Percentiles rank a stretch among this genome's conserved stretches.
Evolutionary conservation across 2,797 vertebrate genomes (phyloP).

Genomic region (Pantherophis vulpinus): DNA sequence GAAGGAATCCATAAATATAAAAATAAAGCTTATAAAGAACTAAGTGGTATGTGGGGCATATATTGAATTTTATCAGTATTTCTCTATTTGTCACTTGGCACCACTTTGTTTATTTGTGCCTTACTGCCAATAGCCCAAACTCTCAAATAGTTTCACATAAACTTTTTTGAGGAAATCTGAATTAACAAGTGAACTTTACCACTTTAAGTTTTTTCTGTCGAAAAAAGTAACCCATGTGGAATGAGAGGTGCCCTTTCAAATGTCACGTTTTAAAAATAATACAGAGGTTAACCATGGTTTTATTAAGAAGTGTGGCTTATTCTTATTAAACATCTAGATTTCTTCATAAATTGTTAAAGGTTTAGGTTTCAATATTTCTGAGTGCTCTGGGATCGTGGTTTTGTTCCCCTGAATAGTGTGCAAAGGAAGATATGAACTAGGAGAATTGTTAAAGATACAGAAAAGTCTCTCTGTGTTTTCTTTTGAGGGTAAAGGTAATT

Average conservation of each 20-base stretch:
- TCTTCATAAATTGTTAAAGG: constrained; percentile 55
- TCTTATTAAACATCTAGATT: constrained; percentile 57
- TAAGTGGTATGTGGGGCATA: not conserved
- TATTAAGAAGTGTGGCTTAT: constrained; percentile 14
- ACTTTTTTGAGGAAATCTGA: not conserved
- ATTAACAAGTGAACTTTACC: constrained; percentile 13
- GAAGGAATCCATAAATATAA: not conserved
- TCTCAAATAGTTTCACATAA: not conserved
- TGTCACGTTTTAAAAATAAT: not conserved
- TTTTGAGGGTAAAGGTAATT: constrained; percentile 85
- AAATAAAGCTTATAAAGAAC: not conserved
- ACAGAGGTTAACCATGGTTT: constrained; percentile 7
- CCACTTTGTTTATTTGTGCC: not conserved
- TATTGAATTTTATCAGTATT: not conserved
- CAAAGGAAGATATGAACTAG: constrained; percentile 71
- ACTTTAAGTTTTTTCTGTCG: not conserved
- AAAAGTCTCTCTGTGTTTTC: constrained; percentile 79
- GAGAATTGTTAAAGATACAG: constrained; percentile 71
- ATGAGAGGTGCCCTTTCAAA: constrained; percentile 12
- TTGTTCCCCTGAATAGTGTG: constrained; percentile 63
- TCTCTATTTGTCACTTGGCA: not conserved
- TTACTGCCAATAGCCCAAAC: not conserved
- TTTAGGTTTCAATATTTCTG: constrained; percentile 51
- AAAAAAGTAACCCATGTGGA: constrained; percentile 19
- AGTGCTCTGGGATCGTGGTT: constrained; percentile 43